Base-by-base conservation (phyloP, 2,888 invertebrate species). In the Epicampocera succincta region DNA sequence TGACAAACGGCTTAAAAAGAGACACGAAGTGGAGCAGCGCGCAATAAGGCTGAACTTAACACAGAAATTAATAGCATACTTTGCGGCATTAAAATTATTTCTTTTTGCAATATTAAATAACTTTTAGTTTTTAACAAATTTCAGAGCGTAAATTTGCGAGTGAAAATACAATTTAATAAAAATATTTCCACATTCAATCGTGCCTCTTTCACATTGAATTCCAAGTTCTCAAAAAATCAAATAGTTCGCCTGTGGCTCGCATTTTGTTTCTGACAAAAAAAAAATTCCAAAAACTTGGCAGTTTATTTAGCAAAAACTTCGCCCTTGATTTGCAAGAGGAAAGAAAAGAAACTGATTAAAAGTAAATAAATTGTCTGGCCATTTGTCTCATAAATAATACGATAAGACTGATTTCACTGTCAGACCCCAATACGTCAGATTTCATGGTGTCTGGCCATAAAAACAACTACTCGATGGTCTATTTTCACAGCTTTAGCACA, bases 391-490 rank as follows among this genome's bases (percentile, higher is more conserved):
- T 76, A 76, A 68, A 76, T 68, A 38, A 74, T 21, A 17, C 21
- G 46, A 66, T 74, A 66, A 65, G 66, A 60, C 33, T 33, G 1
- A 6, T 9, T 33, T 9, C 1, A 72, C 60, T 48, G 66, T 46
- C 60, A 73, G 60, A 65, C 77, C 46, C 8, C 48, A 63, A 52
- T 50, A 54, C 54, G 73, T 73, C 73, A 73, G 29, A n/a, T 54
- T 72, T 15, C 52, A 73, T 21, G 33, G 63, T 44, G 19, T 54
- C 63, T 63, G 63, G 63, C 50, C 73, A 65, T 46, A 65, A 21
- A 65, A 56, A 68, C 40, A 48, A 63, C 63, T 71, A 33, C 56
- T 38, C 11, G 46, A 38, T 72, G 71, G 17, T 60, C 60, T 60
- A 60, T 50, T 50, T 50, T 60, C 48, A 5, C 9, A 25, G 17